Conservation (phyloP, 2,113 vertebrate genomes). For the Ammospiza caudacuta region DNA sequence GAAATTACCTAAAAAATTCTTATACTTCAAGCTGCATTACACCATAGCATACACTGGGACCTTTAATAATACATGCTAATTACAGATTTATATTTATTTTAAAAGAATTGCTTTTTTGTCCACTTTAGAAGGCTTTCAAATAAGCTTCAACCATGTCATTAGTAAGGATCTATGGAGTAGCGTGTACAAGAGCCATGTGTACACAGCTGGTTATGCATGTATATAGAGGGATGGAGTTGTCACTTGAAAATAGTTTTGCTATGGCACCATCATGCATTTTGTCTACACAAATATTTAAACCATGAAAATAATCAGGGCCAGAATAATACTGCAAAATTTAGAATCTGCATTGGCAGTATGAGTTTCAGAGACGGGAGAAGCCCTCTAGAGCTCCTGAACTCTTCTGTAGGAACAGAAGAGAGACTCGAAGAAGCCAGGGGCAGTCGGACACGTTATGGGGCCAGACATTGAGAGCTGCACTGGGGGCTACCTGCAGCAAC, state of each 20-base stretch:
- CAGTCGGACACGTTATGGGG: fast-evolving
- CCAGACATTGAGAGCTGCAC: not conserved
- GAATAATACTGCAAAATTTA: not conserved
- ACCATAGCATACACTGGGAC: not conserved
- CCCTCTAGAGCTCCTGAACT: not conserved
- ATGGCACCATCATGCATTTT: not conserved
- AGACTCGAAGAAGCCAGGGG: not conserved
- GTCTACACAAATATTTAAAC: not conserved
- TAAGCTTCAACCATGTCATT: not conserved
- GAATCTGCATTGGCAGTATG: not conserved
- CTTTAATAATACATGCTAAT: slow-evolving; percentile 29
- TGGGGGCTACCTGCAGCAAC: not conserved
- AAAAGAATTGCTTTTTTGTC: slow-evolving; percentile 37
- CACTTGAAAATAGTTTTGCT: not conserved
- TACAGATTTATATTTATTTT: slow-evolving; percentile 13
- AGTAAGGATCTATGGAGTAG: not conserved
- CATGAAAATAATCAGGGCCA: not conserved
- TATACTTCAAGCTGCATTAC: slow-evolving; percentile 18
- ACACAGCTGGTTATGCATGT: not conserved
- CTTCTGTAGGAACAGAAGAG: not conserved
- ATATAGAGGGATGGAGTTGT: not conserved
- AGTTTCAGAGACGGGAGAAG: not conserved
- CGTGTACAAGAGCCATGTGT: not conserved
- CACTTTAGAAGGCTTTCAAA: not conserved
- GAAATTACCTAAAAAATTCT: slow-evolving; percentile 59